phyloP scores from a whole-genome alignment of 2,797 vertebrate genomes.

The Danio choprae region DNA sequence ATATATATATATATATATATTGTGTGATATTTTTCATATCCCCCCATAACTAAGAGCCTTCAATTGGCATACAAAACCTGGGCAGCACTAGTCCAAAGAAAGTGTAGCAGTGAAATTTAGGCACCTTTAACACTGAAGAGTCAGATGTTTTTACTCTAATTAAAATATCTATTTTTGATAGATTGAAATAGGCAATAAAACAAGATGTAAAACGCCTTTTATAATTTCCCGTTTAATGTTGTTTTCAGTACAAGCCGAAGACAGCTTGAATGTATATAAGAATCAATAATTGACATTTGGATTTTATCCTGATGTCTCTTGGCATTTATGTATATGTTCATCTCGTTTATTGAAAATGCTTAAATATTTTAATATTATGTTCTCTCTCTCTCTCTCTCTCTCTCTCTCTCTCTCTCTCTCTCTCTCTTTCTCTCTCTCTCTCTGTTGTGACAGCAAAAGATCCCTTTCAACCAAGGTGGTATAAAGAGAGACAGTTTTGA shows the following conservation, averaged over 20 bases:
- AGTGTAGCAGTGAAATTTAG: constrained; percentile 77
- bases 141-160: constrained; percentile 51
- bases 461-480: constrained; percentile 48
- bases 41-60: constrained; percentile 21
- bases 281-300: constrained; percentile 46
- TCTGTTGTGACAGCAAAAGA: constrained; percentile 33
- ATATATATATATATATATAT: not conserved
- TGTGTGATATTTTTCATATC: not conserved
- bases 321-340: constrained; percentile 34
- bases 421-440: constrained; percentile 6
- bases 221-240: constrained; percentile 45
- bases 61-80: constrained; percentile 35
- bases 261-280: constrained; percentile 82
- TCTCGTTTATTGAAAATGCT: constrained; percentile 27
- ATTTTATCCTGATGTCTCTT: constrained; percentile 38
- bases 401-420: constrained; percentile 9
- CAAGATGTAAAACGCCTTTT: not conserved
- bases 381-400: not conserved
- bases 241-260: constrained; percentile 68
- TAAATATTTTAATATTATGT: constrained; percentile 11
- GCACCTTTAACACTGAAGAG: constrained; percentile 71
- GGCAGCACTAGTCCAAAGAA: constrained; percentile 61
- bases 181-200: constrained; percentile 42
- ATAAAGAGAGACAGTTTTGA: constrained; percentile 34
- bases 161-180: constrained; percentile 51